Percentiles rank a stretch among this genome's conserved stretches.
These are phyloP conservation scores for Argyra leucocephala DNA, from an alignment of 2,888 invertebrate species.

Conservation along the genomic window DNA sequence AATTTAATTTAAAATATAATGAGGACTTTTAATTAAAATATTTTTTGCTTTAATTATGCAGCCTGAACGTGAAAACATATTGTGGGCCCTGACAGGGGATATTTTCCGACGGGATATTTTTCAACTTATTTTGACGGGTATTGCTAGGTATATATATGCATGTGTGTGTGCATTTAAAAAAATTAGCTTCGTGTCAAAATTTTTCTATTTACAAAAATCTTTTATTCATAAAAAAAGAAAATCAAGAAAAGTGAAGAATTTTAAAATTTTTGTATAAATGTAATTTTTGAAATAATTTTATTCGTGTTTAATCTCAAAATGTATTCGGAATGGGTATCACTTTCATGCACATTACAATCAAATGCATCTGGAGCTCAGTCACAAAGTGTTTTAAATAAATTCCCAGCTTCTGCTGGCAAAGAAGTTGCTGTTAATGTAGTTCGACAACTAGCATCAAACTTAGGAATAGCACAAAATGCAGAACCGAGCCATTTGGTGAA, in stretches of 20 bases:
- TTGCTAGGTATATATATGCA: too few species aligned
- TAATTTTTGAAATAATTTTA: background rate
- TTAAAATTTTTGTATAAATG: background rate
- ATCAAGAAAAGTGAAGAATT: background rate
- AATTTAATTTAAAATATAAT: too few species aligned
- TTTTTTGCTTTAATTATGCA: too few species aligned
- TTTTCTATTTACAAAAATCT: background rate
- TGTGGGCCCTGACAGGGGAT: too few species aligned
- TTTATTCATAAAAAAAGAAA: background rate
- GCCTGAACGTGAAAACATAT: too few species aligned
- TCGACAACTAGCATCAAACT: constrained; percentile 50
- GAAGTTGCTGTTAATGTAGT: constrained; percentile 55
- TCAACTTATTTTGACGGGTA: too few species aligned
- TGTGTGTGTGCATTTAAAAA: too few species aligned
- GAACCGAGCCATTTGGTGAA: constrained; percentile 75
- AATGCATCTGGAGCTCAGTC: constrained; percentile 46
- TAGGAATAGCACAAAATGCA: constrained; percentile 66
- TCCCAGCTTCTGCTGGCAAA: constrained; percentile 50
- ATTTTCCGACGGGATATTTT: too few species aligned
- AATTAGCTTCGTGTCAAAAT: background rate
- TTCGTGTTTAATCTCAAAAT: constrained; percentile 31
- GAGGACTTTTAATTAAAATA: too few species aligned
- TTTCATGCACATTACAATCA: constrained; percentile 43
- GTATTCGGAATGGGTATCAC: constrained; percentile 51
- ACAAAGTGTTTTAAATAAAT: constrained; percentile 52